Base-by-base conservation (phyloP, 2,797 vertebrate genomes). In the Micropoecilia bifurca region DNA sequence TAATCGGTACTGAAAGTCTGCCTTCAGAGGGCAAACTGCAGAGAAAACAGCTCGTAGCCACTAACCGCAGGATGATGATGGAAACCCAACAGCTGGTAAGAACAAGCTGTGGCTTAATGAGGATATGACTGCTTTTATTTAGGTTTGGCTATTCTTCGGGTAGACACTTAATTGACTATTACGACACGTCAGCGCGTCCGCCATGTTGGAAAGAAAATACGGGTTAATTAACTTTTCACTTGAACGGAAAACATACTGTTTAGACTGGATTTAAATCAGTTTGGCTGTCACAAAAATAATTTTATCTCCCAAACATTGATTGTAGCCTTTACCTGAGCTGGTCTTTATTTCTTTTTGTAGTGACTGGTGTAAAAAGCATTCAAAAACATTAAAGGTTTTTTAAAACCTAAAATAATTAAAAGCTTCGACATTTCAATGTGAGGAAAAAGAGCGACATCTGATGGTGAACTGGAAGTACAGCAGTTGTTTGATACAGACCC, bases 51-150 rank as follows among this genome's bases (percentile, higher is more conserved):
- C 2, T 57, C 18, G 39, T 20, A 25, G 76, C 43, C 39, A n/a
- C 22, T 30, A 68, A 41, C 63, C 41, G 20, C 66, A 72, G 30
- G 69, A 73, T 39, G 41, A 10, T 73, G 12, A 28, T 30, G n/a
- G 25, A 61, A 73, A 78, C 28, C 43, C 30, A 28, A 20, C 53
- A 46, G 13, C 53, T 61, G 77, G 77, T 78, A 55, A 59, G 76
- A 57, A 78, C 3, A 72, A 46, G 22, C 6, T 12, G n/a, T n/a
- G n/a, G 25, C 18, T n/a, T 33, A 43, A 20, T 63, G 41, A 43
- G 68, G 41, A 45, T n/a, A 43, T n/a, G 13, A 45, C 66, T n/a
- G 22, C 14, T 43, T 71, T n/a, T 71, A n/a, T 71, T 45, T 14
- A 45, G 41, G 22, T 25, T 63, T 3, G 20, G 18, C 22, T 41